A percentile compares a stretch with the other conserved stretches of the same genome.
These are phyloP conservation scores for Ochropleura plecta DNA, from an alignment of 2,888 invertebrate species.

Conservation along the genomic window DNA sequence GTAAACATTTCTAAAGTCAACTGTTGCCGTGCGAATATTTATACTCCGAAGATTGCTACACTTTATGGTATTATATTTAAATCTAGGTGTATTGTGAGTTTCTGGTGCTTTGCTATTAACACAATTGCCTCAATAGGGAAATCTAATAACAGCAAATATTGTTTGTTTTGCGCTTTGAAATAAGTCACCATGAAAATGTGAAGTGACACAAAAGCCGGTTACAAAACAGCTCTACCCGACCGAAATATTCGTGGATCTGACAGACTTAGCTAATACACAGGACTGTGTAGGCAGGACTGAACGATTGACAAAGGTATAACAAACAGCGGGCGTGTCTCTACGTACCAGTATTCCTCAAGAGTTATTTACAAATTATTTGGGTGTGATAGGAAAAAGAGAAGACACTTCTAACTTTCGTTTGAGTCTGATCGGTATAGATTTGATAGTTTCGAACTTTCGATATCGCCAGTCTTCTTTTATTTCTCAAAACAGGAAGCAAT, in stretches of 20 bases:
- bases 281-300: conserved; percentile 35
- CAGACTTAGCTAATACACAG: conserved; percentile 39
- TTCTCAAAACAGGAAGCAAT: conserved; percentile 41
- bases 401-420: conserved; percentile 5
- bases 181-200: conserved; percentile 27
- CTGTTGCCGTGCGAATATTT: conserved; percentile 44
- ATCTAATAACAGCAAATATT: conserved; percentile 17
- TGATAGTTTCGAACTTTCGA: conserved; percentile 31
- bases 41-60: conserved; percentile 15
- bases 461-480: conserved; percentile 31
- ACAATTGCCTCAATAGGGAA: conserved; percentile 23
- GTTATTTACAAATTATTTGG: conserved; percentile 25
- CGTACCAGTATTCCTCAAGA: conserved; percentile 11
- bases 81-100: conserved; percentile 20
- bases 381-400: not conserved
- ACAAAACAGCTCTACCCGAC: conserved; percentile 6
- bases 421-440: conserved; percentile 16
- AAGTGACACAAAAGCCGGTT: conserved; percentile 24
- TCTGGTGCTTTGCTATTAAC: conserved; percentile 13
- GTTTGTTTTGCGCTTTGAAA: conserved; percentile 23
- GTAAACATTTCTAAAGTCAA: conserved; percentile 38
- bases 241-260: conserved; percentile 35
- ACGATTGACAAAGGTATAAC: conserved; percentile 19
- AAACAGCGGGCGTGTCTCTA: conserved; percentile 13
- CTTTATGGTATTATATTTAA: conserved; percentile 30